Evolutionary conservation across 2,113 vertebrate species (phyloP).

Genomic region (Gadus chalcogrammus): DNA sequence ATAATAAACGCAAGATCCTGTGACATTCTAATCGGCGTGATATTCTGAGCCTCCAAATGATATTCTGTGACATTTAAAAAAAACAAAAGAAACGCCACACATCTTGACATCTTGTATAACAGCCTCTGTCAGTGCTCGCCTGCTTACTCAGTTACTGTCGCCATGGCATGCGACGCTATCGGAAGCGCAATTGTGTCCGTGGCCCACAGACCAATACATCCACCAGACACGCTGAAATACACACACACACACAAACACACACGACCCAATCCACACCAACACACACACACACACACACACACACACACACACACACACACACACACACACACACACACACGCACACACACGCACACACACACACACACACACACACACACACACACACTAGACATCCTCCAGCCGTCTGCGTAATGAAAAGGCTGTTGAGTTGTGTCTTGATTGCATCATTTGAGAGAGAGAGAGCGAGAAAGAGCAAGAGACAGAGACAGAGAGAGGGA

Average conservation of each 20-base stretch:
- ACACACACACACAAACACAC: slow-evolving; percentile 7
- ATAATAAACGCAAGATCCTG: too few relatives aligned
- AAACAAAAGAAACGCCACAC: slow-evolving; percentile 22
- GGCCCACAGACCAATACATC: not conserved
- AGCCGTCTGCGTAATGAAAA: slow-evolving; percentile 38
- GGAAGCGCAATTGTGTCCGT: not conserved
- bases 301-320: slow-evolving; percentile 1
- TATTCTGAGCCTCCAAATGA: too few relatives aligned
- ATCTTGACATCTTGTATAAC: slow-evolving; percentile 42
- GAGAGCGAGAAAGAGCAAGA: too few relatives aligned
- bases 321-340: not conserved
- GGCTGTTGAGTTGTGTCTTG: slow-evolving; percentile 49
- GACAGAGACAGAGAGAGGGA: too few relatives aligned
- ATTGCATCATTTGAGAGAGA: slow-evolving; percentile 48
- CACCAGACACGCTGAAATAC: not conserved
- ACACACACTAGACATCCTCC: slow-evolving; percentile 12
- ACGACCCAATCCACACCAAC: not conserved
- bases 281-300: not conserved
- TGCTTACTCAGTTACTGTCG: slow-evolving; percentile 21
- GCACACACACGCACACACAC: not conserved
- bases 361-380: not conserved
- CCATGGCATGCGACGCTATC: not conserved
- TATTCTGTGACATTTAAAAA: too few relatives aligned
- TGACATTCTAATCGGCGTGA: too few relatives aligned
- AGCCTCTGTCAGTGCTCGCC: slow-evolving; percentile 13